Conservation (phyloP, 2,797 vertebrate species). For the Danio kyathit region DNA sequence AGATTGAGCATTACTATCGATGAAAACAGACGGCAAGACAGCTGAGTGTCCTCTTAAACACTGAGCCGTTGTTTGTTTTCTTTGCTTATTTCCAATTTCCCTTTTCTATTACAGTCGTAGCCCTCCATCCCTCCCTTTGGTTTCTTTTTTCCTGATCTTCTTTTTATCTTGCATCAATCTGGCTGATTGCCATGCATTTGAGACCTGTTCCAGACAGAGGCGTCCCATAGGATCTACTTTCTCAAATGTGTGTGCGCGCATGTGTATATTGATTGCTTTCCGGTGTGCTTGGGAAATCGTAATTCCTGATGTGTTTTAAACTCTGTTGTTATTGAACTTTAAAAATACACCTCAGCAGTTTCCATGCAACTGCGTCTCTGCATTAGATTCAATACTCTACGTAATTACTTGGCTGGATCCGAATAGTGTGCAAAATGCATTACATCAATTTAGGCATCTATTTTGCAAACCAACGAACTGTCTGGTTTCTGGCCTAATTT, state of each 20-base stretch:
- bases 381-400: slow-evolving; percentile 36
- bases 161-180: slow-evolving; percentile 43
- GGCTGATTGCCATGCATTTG: slow-evolving; percentile 35
- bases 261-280: slow-evolving; percentile 35
- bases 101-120: background rate
- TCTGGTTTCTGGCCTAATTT: slow-evolving; percentile 27
- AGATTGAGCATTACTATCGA: background rate
- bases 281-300: slow-evolving; percentile 7
- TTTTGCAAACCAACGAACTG: background rate
- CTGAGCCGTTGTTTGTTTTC: background rate
- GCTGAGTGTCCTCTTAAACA: slow-evolving; percentile 18
- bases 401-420: slow-evolving; percentile 24
- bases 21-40: background rate
- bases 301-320: slow-evolving; percentile 23
- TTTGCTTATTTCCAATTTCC: background rate
- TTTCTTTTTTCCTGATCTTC: slow-evolving; percentile 2
- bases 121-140: background rate
- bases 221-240: slow-evolving; percentile 23
- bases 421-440: slow-evolving; percentile 23
- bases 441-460: background rate
- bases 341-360: slow-evolving; percentile 41
- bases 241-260: background rate
- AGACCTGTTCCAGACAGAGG: slow-evolving; percentile 45
- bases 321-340: slow-evolving; percentile 27
- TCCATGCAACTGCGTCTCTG: slow-evolving; percentile 12